Percentiles rank a stretch among this genome's conserved stretches.
Conservation (phyloP, 2,888 invertebrate species). For the Junonia oenone region DNA sequence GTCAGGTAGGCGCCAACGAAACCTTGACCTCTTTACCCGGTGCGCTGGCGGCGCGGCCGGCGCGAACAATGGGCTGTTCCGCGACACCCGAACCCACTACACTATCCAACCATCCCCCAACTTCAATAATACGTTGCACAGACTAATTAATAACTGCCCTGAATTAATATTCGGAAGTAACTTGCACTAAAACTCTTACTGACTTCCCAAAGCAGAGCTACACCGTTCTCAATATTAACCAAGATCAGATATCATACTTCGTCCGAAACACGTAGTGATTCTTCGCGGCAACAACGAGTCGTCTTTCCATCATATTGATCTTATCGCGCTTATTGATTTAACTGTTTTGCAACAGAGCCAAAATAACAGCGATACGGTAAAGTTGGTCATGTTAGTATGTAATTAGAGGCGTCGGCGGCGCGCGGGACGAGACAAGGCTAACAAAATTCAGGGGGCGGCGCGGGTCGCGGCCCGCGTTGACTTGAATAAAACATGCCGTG, state of each 20-base stretch:
- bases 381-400: constrained; percentile 65
- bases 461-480: constrained; percentile 45
- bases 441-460: constrained; percentile 69
- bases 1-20: constrained; percentile 62
- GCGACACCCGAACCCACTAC: constrained; percentile 52
- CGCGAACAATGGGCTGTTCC: constrained; percentile 62
- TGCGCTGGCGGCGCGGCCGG: constrained; percentile 36
- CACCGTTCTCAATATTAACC: no score
- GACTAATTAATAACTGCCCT: no score
- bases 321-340: constrained; percentile 45
- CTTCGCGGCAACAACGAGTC: not conserved
- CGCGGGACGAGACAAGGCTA: constrained; percentile 48
- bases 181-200: no score
- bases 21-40: constrained; percentile 66
- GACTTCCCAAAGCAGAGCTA: no score
- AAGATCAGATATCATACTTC: not conserved
- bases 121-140: not conserved
- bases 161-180: no score
- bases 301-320: not conserved
- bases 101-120: constrained; percentile 29
- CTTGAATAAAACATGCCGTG: constrained; percentile 68
- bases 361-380: constrained; percentile 57
- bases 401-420: constrained; percentile 58
- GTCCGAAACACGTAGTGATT: not conserved
- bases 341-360: constrained; percentile 40